Evolutionary conservation across 2,113 vertebrate genomes (phyloP), one percentile per base, ranked within the genome.

Genomic region (Plectropomus leopardus): DNA sequence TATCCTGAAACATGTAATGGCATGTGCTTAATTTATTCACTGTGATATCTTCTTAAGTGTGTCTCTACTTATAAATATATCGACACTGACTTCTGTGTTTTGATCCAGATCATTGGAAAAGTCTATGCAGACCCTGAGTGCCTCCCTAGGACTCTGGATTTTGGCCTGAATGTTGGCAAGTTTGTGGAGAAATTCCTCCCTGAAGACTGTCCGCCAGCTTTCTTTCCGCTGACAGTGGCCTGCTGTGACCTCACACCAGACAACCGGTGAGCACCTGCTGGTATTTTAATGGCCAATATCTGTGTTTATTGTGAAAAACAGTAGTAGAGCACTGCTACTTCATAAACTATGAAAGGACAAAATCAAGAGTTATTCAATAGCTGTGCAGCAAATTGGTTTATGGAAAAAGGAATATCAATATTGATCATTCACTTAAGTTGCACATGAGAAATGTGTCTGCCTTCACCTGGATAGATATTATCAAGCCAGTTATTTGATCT

Each of bases 111-210:
- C 87, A 98, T 99, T 48, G 98, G 98, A n/a, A 97, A 97, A 86
- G 98, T 99, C 58, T 97, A 97, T 45, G 98, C 98, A 4, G 98
- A 99, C 87, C 98, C 98, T 0, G 98, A 99, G 84, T 99, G 97
- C 86, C 95, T 99, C 60, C 98, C 98, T 61, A 96, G 98, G 84
- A 98, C 96, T 81, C 91, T 97, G 89, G 97, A 99, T 91, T 99
- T 98, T 81, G 98, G 98, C 78, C 95, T 99, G 84, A 98, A 98
- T 23, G 97, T 99, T 82, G 96, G 93, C 60, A 96, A 98, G 83
- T 99, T 99, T 92, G 96, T 96, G 92, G 97, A 99, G 89, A 98
- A 99, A 89, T 99, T 99, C 91, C 96, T 98, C 69, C 97, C 97
- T 54, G 94, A 96, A 47, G 97, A 98, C 86, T 97, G 97, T 84